Percentiles rank a stretch among this genome's conserved stretches.
These are phyloP conservation scores for Lepeophtheirus nordmannii DNA, from an alignment of 2,888 invertebrate genomes.

Conservation along the genomic window DNA sequence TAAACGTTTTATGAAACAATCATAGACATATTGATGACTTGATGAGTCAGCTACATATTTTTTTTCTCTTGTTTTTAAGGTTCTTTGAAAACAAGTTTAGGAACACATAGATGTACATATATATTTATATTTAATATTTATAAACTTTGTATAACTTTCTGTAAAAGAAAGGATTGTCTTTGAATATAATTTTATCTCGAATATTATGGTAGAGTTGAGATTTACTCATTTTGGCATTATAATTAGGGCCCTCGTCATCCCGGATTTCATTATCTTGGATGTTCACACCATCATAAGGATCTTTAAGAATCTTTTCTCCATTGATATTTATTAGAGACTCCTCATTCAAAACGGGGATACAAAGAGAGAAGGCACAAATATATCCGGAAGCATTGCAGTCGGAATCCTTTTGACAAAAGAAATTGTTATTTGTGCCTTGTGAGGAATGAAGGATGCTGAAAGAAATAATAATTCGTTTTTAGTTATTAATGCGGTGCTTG, in stretches of 20 bases:
- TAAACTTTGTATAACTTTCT: neutral
- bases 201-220: neutral
- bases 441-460: neutral
- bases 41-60: too few species aligned
- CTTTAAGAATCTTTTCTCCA: neutral
- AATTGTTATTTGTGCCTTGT: neutral
- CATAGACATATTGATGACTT: too few species aligned
- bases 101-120: too few species aligned
- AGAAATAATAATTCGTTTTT: neutral
- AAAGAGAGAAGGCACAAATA: constrained; percentile 1
- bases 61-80: too few species aligned
- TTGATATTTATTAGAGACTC: neutral
- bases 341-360: neutral
- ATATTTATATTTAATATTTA: neutral
- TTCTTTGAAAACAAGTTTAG: too few species aligned
- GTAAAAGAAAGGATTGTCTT: neutral
- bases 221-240: neutral
- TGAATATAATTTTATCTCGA: neutral
- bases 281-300: neutral
- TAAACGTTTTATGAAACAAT: too few species aligned
- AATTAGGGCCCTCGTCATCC: neutral
- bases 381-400: neutral
- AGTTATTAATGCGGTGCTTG: too few species aligned
- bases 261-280: neutral
- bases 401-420: constrained; percentile 4